phyloP scores from a whole-genome alignment of 2,113 vertebrate species.

The Pimephales promelas region DNA sequence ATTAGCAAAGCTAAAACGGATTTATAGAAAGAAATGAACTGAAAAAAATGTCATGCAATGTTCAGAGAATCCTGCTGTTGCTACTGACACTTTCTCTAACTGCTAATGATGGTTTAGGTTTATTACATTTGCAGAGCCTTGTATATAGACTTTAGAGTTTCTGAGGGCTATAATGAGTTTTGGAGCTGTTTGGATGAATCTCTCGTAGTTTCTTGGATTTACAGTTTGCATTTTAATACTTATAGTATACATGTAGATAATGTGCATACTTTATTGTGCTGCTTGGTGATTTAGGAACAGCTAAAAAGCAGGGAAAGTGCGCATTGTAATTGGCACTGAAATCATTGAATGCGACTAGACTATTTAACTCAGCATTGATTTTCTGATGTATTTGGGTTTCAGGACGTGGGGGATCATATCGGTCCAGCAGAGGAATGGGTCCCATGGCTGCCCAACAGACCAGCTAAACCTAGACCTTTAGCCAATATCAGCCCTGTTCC shows the following conservation, averaged over 20 bases:
- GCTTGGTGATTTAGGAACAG: background rate
- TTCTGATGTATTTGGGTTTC: conserved; percentile 49
- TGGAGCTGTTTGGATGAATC: background rate
- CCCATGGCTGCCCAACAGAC: conserved; percentile 42
- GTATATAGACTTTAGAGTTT: background rate
- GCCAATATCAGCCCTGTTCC: conserved; percentile 7
- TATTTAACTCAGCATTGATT: background rate
- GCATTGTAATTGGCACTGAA: background rate
- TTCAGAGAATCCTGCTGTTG: background rate
- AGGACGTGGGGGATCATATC: conserved; percentile 57
- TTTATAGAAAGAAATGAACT: background rate
- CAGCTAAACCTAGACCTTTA: conserved; percentile 47
- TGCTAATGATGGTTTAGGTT: background rate
- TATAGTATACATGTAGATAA: background rate
- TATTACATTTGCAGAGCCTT: background rate
- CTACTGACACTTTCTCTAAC: background rate
- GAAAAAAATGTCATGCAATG: background rate
- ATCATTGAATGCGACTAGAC: background rate
- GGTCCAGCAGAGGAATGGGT: conserved; percentile 50
- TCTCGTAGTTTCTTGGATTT: background rate
- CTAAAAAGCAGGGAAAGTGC: background rate
- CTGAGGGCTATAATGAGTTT: background rate
- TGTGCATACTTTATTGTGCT: background rate
- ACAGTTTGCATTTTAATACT: background rate
- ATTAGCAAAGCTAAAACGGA: too few species aligned